Percentiles rank a stretch among this genome's conserved stretches.
These are phyloP conservation scores for Hylyphantes graminicola DNA, from an alignment of 1,140 invertebrate genomes.

Conservation along the genomic window DNA sequence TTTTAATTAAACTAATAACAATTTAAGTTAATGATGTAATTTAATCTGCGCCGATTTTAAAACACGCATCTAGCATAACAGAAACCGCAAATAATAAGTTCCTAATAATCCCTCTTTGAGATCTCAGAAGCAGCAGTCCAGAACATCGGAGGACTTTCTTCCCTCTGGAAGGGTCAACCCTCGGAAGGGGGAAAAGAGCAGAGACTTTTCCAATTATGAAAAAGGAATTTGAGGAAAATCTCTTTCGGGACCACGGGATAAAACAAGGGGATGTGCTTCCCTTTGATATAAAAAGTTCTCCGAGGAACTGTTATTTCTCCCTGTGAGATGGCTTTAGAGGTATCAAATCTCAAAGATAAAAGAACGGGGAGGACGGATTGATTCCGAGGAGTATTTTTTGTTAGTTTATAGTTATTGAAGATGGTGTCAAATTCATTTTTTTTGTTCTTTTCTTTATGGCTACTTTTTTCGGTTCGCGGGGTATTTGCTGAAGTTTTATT, in stretches of 20 bases:
- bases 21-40: too few species aligned
- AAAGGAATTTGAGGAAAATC: slow-evolving; percentile 26
- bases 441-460: too few species aligned
- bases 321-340: slow-evolving; percentile 14
- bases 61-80: too few species aligned
- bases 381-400: neutral
- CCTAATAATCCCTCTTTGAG: too few species aligned
- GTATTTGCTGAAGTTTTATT: too few species aligned
- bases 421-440: too few species aligned
- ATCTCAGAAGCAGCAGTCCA: slow-evolving; percentile 1
- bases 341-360: slow-evolving; percentile 35
- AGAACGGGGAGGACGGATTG: neutral
- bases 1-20: too few species aligned
- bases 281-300: slow-evolving; percentile 16
- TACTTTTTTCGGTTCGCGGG: too few species aligned
- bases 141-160: neutral
- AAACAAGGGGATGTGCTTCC: slow-evolving; percentile 22
- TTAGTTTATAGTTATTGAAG: neutral
- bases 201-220: slow-evolving; percentile 39
- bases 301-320: slow-evolving; percentile 19
- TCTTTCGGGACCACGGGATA: slow-evolving; percentile 34
- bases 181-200: neutral
- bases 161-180: too few species aligned
- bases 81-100: too few species aligned
- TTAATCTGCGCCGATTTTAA: too few species aligned